Conservation (phyloP, 2,888 invertebrate species). For the Palloptera scutellata region DNA sequence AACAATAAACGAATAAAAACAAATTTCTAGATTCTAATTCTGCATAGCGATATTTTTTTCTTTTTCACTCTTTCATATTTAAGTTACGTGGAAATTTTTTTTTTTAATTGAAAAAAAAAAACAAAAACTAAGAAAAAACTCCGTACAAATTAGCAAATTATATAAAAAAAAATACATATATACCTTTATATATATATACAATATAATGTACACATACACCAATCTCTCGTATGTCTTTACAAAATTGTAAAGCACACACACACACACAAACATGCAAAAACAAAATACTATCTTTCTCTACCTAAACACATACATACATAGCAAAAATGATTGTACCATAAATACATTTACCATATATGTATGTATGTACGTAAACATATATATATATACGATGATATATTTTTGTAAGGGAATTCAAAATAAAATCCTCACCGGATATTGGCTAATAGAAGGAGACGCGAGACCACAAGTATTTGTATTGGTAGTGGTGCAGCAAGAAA, state of each 20-base stretch:
- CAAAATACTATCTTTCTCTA: no score
- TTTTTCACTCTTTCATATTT: neutral
- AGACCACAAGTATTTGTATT: no score
- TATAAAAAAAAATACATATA: no score
- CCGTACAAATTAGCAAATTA: constrained; percentile 43
- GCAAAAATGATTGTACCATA: no score
- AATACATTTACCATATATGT: neutral
- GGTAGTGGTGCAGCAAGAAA: no score
- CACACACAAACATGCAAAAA: no score
- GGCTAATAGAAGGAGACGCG: no score
- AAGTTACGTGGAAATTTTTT: constrained; percentile 23
- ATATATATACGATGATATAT: constrained; percentile 18
- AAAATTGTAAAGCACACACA: no score
- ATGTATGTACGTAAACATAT: neutral
- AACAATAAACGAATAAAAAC: constrained; percentile 14
- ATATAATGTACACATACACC: no score
- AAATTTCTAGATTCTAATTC: constrained; percentile 21
- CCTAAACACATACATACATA: no score
- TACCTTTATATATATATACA: no score
- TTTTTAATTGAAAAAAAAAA: constrained; percentile 35
- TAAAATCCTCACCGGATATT: neutral
- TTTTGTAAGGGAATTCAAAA: constrained; percentile 22
- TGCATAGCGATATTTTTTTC: constrained; percentile 12
- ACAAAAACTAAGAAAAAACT: constrained; percentile 28
- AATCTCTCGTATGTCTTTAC: no score